A percentile compares a stretch with the other conserved stretches of the same genome.
phyloP scores from a whole-genome alignment of 2,113 vertebrate species.

The Narcine bancroftii region DNA sequence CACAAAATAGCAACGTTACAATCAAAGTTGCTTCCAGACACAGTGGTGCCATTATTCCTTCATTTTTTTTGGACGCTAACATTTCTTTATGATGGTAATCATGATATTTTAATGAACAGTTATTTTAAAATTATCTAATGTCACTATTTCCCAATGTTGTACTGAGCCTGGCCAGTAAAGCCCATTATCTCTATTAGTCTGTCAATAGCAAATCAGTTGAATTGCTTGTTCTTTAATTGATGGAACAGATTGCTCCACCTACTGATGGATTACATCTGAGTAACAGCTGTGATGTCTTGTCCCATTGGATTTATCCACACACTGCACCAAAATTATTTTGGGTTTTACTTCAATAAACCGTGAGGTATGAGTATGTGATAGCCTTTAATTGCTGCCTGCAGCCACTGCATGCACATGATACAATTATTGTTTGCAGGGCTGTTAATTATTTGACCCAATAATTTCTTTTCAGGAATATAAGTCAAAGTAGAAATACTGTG shows the following conservation, averaged over 20 bases:
- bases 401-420: neutral
- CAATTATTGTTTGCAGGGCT: neutral
- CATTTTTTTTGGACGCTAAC: constrained; percentile 33
- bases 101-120: constrained; percentile 56
- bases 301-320: constrained; percentile 50
- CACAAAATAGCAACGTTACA: neutral
- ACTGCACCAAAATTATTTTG: constrained; percentile 49
- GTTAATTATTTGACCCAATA: neutral
- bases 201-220: constrained; percentile 62
- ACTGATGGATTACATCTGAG: constrained; percentile 63
- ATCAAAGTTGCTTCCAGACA: constrained; percentile 41
- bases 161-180: constrained; percentile 61
- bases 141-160: constrained; percentile 50
- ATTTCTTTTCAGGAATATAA: neutral
- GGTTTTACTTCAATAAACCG: constrained; percentile 60
- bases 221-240: constrained; percentile 74
- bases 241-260: constrained; percentile 54
- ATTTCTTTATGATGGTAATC: constrained; percentile 41
- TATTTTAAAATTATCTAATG: constrained; percentile 54
- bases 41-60: constrained; percentile 45
- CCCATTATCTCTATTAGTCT: constrained; percentile 68
- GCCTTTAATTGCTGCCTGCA: constrained; percentile 45
- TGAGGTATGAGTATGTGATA: constrained; percentile 61
- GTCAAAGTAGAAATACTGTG: neutral
- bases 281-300: constrained; percentile 55